These are phyloP conservation scores for Eonycteris spelaea DNA, from an alignment of 2,113 vertebrate genomes.

Conservation along the genomic window DNA sequence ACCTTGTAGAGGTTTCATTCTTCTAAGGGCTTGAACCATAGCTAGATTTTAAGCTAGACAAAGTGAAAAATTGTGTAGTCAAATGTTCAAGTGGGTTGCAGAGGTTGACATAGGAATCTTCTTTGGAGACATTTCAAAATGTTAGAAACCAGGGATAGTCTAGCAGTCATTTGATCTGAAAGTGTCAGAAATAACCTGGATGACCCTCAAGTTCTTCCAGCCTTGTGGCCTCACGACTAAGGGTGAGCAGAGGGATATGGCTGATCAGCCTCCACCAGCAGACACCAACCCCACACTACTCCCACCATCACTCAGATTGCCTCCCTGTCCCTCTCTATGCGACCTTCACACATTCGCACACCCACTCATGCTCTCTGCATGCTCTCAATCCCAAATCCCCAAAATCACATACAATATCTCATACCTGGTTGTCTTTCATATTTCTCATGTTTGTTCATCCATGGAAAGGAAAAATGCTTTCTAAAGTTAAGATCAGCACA, in stretches of 20 bases:
- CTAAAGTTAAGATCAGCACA: not conserved
- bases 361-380: not conserved
- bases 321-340: not conserved
- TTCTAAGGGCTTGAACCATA: not conserved
- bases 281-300: fast-evolving
- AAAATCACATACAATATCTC: not conserved
- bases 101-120: not conserved
- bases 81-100: not conserved
- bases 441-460: not conserved
- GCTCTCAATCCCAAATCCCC: not conserved
- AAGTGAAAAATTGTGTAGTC: not conserved
- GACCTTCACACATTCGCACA: not conserved
- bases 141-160: not conserved
- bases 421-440: not conserved
- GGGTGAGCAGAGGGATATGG: not conserved
- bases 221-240: not conserved
- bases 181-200: constrained; percentile 2
- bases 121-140: constrained; percentile 39
- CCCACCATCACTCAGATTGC: not conserved
- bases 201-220: not conserved
- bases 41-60: not conserved
- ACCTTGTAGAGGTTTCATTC: constrained; percentile 33
- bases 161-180: not conserved
- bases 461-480: not conserved
- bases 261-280: not conserved